Evolutionary conservation across 1,140 invertebrate species (phyloP).

Genomic region (Calephelis virginiensis): DNA sequence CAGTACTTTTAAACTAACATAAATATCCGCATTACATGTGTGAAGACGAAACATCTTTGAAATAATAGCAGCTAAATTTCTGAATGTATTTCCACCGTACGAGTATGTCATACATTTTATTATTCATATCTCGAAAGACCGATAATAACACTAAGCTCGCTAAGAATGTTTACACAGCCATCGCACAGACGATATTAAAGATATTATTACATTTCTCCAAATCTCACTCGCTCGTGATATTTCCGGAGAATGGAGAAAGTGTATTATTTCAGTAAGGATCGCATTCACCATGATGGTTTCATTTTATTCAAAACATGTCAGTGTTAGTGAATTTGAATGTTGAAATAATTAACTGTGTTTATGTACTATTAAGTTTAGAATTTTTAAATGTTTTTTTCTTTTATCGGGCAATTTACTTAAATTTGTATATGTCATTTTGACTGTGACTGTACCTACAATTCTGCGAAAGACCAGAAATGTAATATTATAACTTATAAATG

Average conservation of each 20-base stretch:
- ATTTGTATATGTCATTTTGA: no score
- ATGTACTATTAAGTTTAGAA: no score
- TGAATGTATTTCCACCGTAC: neutral
- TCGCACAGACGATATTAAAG: conserved; percentile 49
- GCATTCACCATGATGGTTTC: neutral
- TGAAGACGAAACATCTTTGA: conserved; percentile 2
- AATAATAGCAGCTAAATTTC: conserved; percentile 11
- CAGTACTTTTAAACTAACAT: neutral
- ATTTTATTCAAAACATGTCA: neutral
- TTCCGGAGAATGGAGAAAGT: conserved; percentile 13
- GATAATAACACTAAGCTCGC: conserved; percentile 43
- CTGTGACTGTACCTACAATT: no score
- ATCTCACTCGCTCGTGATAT: conserved; percentile 13
- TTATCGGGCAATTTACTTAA: no score
- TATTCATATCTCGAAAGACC: conserved; percentile 37
- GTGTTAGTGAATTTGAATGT: conserved; percentile 6
- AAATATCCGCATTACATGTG: neutral
- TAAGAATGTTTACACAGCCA: conserved; percentile 49
- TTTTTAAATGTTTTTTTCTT: no score
- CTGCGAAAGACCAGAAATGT: no score
- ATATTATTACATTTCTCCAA: conserved; percentile 57
- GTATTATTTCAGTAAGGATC: conserved; percentile 6
- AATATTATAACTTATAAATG: no score
- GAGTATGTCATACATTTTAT: conserved; percentile 34
- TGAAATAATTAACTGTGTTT: neutral